Evolutionary conservation across 2,888 invertebrate species (phyloP).

Genomic region (Trichacis sp.): DNA sequence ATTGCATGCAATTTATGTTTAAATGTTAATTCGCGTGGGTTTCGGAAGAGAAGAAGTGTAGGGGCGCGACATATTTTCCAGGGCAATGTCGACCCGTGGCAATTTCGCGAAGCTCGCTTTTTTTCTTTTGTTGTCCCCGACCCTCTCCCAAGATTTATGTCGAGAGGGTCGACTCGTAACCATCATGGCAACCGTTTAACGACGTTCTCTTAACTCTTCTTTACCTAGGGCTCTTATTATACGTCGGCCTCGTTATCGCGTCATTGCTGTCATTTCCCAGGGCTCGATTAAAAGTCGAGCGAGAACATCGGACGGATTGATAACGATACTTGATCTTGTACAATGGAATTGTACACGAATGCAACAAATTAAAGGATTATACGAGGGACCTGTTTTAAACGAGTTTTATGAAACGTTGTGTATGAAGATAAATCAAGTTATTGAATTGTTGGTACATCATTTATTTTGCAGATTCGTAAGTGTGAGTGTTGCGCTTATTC

Average conservation of each 20-base stretch:
- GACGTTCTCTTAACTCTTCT: slow-evolving; percentile 38
- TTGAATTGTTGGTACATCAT: too few relatives aligned
- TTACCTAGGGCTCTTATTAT: slow-evolving; percentile 34
- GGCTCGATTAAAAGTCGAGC: slow-evolving; percentile 16
- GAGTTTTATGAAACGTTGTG: too few relatives aligned
- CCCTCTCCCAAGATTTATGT: slow-evolving; percentile 31
- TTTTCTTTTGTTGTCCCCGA: slow-evolving; percentile 29
- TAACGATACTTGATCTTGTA: too few relatives aligned
- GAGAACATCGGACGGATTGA: too few relatives aligned
- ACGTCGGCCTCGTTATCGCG: slow-evolving; percentile 23
- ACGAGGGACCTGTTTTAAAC: too few relatives aligned
- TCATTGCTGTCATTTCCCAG: slow-evolving; percentile 29
- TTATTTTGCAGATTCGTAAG: too few relatives aligned
- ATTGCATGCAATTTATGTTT: too few relatives aligned
- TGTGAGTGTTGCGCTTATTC: too few relatives aligned
- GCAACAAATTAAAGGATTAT: too few relatives aligned
- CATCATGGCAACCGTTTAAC: slow-evolving; percentile 35
- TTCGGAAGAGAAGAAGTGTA: slow-evolving; percentile 24
- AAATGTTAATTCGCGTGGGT: too few relatives aligned
- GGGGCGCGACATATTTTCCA: slow-evolving; percentile 34
- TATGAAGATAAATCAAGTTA: too few relatives aligned
- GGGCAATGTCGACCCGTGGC: slow-evolving; percentile 35
- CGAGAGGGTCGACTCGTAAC: slow-evolving; percentile 33
- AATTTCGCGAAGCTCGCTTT: slow-evolving; percentile 35
- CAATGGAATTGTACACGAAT: too few relatives aligned